Evolutionary conservation across 1,140 invertebrate species (phyloP).

Genomic region (Diorhabda elongata): DNA sequence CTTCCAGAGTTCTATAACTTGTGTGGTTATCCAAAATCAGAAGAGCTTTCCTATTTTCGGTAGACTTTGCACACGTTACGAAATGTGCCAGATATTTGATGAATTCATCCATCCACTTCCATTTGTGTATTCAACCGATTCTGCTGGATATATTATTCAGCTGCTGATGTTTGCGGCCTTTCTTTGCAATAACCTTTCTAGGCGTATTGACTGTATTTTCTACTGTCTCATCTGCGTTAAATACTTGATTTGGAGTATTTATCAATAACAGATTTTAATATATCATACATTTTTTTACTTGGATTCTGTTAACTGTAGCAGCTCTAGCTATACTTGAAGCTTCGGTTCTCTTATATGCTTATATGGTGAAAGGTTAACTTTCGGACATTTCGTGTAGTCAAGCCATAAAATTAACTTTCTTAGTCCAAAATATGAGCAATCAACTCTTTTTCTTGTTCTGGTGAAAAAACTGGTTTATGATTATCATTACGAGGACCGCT

Average conservation of each 20-base stretch:
- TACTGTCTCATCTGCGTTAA: constrained; percentile 50
- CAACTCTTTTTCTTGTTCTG: constrained; percentile 24
- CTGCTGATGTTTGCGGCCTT: constrained; percentile 45
- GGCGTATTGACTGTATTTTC: constrained; percentile 44
- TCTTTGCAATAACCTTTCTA: constrained; percentile 44
- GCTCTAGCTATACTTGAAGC: constrained; percentile 37
- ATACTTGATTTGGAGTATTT: constrained; percentile 37
- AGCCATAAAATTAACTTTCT: constrained; percentile 27
- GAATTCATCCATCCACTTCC: constrained; percentile 19
- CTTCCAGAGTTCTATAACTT: constrained; percentile 9
- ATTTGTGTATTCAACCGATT: constrained; percentile 18
- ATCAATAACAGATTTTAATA: neutral
- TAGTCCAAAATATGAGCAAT: constrained; percentile 21
- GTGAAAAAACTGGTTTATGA: constrained; percentile 23
- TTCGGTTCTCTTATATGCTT: constrained; percentile 26
- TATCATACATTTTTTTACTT: constrained; percentile 30
- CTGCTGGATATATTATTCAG: constrained; percentile 11
- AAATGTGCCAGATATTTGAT: constrained; percentile 4
- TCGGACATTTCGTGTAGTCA: constrained; percentile 24
- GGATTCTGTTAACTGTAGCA: constrained; percentile 37
- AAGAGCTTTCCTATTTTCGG: constrained; percentile 5
- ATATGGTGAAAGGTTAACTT: constrained; percentile 29
- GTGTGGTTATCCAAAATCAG: constrained; percentile 15
- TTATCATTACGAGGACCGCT: constrained; percentile 9
- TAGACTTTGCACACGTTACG: neutral